Percentiles rank a stretch among this genome's conserved stretches.
These are phyloP conservation scores for Parthenolecanium corni DNA, from an alignment of 2,888 invertebrate species.

Conservation along the genomic window DNA sequence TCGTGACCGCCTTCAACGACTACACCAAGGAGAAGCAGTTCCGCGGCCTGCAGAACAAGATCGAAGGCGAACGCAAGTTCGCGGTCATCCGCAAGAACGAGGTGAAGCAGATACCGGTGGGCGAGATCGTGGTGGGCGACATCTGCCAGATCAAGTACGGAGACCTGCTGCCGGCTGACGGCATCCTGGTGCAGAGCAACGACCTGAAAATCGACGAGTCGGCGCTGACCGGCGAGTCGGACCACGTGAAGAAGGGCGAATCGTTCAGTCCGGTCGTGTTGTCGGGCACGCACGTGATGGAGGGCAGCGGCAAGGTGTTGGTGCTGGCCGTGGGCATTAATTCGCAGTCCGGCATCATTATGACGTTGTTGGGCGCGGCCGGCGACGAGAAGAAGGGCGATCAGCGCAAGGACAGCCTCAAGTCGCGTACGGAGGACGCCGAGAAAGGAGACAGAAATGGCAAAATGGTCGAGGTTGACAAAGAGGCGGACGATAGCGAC, in stretches of 20 bases:
- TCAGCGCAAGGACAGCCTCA: constrained; percentile 17
- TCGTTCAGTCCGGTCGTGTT: constrained; percentile 45
- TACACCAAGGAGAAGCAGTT: constrained; percentile 57
- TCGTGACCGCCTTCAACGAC: constrained; percentile 56
- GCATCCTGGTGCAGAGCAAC: constrained; percentile 51
- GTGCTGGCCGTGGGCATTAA: constrained; percentile 54
- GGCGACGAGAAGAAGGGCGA: constrained; percentile 35
- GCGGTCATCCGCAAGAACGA: constrained; percentile 47
- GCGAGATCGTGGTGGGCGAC: constrained; percentile 52
- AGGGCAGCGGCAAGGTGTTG: constrained; percentile 53
- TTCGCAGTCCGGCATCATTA: constrained; percentile 57
- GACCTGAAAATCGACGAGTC: constrained; percentile 56
- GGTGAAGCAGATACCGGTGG: constrained; percentile 46
- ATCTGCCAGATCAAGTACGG: constrained; percentile 47
- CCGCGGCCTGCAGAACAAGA: constrained; percentile 48
- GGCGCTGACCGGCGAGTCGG: constrained; percentile 56
- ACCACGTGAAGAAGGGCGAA: constrained; percentile 53
- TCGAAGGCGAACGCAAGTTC: constrained; percentile 53
- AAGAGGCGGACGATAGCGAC: background rate
- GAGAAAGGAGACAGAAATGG: constrained; percentile 17
- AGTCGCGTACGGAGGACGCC: constrained; percentile 8
- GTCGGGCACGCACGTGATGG: constrained; percentile 55
- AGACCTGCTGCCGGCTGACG: constrained; percentile 54
- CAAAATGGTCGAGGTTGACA: background rate
- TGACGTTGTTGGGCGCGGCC: constrained; percentile 49